Evolutionary conservation across 2,888 invertebrate genomes (phyloP).

Genomic region (Dilophus febrilis): DNA sequence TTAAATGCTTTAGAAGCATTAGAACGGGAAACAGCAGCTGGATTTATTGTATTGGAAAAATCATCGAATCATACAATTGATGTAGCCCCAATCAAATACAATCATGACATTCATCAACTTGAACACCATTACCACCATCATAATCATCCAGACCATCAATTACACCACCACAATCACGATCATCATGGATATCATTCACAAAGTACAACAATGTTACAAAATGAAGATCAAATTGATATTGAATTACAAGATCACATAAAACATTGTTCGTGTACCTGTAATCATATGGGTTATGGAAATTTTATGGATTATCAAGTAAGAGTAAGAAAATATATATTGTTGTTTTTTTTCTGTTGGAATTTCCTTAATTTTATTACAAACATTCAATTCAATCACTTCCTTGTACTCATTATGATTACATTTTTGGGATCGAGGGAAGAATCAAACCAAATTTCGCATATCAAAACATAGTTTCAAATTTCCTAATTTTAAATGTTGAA

Average conservation of each 20-base stretch:
- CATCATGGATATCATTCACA: neutral
- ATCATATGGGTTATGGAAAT: constrained; percentile 87
- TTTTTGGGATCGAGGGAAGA: too few relatives aligned
- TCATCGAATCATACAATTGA: constrained; percentile 12
- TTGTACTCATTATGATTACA: too few relatives aligned
- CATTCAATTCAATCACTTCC: too few relatives aligned
- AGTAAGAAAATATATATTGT: neutral
- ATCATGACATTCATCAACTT: constrained; percentile 12
- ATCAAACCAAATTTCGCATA: too few relatives aligned
- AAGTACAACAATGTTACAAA: constrained; percentile 2
- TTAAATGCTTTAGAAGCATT: constrained; percentile 29
- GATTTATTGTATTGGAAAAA: constrained; percentile 25
- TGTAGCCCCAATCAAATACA: constrained; percentile 15
- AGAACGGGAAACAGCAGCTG: constrained; percentile 28
- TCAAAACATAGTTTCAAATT: too few relatives aligned
- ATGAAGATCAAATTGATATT: constrained; percentile 39
- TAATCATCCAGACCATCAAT: constrained; percentile 1
- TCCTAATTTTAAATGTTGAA: too few relatives aligned
- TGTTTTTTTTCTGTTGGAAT: too few relatives aligned
- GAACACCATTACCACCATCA: constrained; percentile 4
- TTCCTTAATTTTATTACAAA: too few relatives aligned
- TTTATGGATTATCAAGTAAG: constrained; percentile 74
- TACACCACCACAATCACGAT: constrained; percentile 6
- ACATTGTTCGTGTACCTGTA: constrained; percentile 78
- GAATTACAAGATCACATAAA: constrained; percentile 79